Conservation (phyloP, 2,888 invertebrate species). For the Papilio protenor region DNA sequence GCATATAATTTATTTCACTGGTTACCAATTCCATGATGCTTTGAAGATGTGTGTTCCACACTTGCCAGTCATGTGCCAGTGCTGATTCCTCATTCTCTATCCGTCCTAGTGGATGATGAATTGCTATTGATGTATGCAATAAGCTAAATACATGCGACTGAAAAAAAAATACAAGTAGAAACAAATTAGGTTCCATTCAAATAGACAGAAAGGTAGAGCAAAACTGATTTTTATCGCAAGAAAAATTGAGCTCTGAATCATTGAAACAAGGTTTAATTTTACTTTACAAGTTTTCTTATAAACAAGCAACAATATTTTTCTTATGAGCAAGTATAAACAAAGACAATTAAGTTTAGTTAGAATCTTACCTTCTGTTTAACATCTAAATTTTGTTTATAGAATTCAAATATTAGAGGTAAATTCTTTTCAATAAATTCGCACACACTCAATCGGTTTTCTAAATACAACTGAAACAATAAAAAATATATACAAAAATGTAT, state of each 20-base stretch:
- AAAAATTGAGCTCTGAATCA: too few relatives aligned
- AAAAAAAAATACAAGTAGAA: constrained; percentile 46
- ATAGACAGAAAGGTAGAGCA: too few relatives aligned
- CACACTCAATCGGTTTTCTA: constrained; percentile 78
- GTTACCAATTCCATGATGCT: constrained; percentile 72
- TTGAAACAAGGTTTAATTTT: too few relatives aligned
- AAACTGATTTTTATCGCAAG: too few relatives aligned
- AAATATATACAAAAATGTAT: constrained; percentile 33
- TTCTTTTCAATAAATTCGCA: constrained; percentile 82
- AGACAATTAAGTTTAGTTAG: too few relatives aligned
- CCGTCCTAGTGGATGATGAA: constrained; percentile 74
- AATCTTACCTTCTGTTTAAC: constrained; percentile 73
- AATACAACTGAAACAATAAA: constrained; percentile 70
- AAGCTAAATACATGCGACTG: constrained; percentile 71
- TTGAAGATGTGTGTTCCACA: constrained; percentile 70
- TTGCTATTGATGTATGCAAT: constrained; percentile 61
- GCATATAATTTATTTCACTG: constrained; percentile 65
- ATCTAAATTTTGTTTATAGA: constrained; percentile 75
- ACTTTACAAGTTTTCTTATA: not conserved
- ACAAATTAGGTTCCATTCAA: not conserved
- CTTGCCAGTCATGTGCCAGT: constrained; percentile 67
- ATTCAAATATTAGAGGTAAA: constrained; percentile 71
- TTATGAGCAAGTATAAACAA: too few relatives aligned
- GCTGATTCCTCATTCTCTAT: constrained; percentile 61
- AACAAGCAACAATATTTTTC: too few relatives aligned